phyloP scores from a whole-genome alignment of 2,888 invertebrate species.

The Xestia rhomboidea region DNA sequence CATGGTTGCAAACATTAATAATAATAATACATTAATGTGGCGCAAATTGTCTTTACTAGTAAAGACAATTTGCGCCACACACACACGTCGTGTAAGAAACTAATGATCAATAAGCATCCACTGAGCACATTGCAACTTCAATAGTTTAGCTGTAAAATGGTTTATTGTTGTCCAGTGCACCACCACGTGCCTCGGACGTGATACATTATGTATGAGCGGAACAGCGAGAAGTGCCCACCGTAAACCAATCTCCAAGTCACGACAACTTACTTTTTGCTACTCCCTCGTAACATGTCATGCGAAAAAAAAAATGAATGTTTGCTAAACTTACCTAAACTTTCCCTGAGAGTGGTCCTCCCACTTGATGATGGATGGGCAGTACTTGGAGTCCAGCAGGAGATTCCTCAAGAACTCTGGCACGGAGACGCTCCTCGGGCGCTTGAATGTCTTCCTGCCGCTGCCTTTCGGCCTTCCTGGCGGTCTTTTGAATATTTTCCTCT shows the following conservation, averaged over 20 bases:
- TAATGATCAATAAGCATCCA: conserved; percentile 71
- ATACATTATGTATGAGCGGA: conserved; percentile 80
- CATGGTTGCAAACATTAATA: conserved; percentile 61
- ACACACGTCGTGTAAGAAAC: conserved; percentile 48
- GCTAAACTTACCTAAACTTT: conserved; percentile 92
- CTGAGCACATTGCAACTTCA: conserved; percentile 66
- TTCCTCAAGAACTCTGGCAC: conserved; percentile 97
- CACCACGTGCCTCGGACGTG: conserved; percentile 82
- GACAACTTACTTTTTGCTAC: conserved; percentile 72
- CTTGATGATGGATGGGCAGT: conserved; percentile 95
- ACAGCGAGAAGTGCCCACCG: conserved; percentile 70
- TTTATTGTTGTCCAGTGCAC: conserved; percentile 75
- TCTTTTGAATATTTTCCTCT: conserved; percentile 86
- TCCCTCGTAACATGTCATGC: conserved; percentile 30
- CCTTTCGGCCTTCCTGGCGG: conserved; percentile 90
- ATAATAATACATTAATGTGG: too few relatives aligned
- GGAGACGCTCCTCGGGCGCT: conserved; percentile 87
- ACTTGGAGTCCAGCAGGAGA: conserved; percentile 93
- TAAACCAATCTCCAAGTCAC: conserved; percentile 74
- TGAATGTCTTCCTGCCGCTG: conserved; percentile 85
- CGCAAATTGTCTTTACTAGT: too few relatives aligned
- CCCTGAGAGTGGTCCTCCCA: conserved; percentile 97
- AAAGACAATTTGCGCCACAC: conserved; percentile 40
- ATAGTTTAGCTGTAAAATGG: conserved; percentile 77
- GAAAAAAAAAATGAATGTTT: conserved; percentile 44